Conservation (phyloP, 2,888 invertebrate species). For the Drosophila anceps region DNA sequence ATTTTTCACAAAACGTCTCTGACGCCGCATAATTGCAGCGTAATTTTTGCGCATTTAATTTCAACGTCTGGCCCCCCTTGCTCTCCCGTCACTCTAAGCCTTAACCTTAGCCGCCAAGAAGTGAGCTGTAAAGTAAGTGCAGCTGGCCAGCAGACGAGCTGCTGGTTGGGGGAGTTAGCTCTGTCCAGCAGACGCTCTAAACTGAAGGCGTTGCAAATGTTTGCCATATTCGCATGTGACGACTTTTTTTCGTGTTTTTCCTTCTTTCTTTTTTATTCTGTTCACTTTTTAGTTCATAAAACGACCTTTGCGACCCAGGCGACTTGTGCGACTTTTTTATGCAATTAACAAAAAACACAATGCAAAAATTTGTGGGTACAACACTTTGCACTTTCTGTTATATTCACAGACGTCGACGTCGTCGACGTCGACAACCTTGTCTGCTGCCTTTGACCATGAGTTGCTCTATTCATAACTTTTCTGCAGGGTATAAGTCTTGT, state of each 20-base stretch:
- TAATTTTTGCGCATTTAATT: conserved; percentile 77
- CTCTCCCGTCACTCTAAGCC: conserved; percentile 42
- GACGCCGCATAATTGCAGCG: conserved; percentile 78
- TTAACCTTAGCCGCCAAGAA: conserved; percentile 64
- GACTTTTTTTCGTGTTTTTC: conserved; percentile 2
- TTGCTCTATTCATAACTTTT: conserved; percentile 28
- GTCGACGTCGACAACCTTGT: conserved; percentile 9
- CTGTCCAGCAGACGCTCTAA: conserved; percentile 24
- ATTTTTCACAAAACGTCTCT: conserved; percentile 69
- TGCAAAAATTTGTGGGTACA: conserved; percentile 59
- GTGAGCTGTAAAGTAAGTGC: conserved; percentile 28
- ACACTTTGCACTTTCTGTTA: conserved; percentile 63
- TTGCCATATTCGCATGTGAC: conserved; percentile 54
- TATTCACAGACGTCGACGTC: conserved; percentile 2
- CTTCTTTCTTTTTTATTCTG: neutral
- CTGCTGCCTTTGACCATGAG: conserved; percentile 50
- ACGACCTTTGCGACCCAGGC: conserved; percentile 33
- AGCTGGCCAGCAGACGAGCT: conserved; percentile 20
- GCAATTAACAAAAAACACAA: conserved; percentile 66
- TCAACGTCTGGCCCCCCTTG: conserved; percentile 60
- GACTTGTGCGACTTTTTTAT: conserved; percentile 47
- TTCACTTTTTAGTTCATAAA: conserved; percentile 15
- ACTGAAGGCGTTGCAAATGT: conserved; percentile 41
- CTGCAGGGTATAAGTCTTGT: neutral
- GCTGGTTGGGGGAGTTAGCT: conserved; percentile 24